These are phyloP conservation scores for Hipposideros armiger DNA, from an alignment of 2,113 vertebrate genomes.

Conservation along the genomic window DNA sequence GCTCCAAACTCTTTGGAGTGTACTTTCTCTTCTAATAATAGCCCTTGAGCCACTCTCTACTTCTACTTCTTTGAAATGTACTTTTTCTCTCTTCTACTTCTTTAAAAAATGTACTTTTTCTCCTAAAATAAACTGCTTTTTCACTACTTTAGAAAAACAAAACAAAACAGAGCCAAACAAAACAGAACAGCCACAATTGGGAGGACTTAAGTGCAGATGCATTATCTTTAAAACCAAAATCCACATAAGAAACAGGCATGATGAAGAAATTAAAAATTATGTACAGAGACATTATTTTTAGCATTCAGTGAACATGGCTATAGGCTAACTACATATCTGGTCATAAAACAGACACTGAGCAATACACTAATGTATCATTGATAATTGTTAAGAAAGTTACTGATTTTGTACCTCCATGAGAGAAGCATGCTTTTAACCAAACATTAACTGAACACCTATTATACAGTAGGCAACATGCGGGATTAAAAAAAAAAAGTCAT, in stretches of 20 bases:
- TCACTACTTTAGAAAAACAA: neutral
- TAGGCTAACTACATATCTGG: neutral
- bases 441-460: neutral
- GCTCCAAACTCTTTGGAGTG: too few species aligned
- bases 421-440: neutral
- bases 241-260: neutral
- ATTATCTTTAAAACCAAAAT: neutral
- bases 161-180: slow-evolving; percentile 16
- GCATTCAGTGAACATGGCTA: neutral
- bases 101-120: too few species aligned
- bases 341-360: neutral
- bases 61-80: too few species aligned
- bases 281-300: slow-evolving; percentile 8
- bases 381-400: neutral
- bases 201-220: neutral
- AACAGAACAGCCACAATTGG: neutral
- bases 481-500: neutral
- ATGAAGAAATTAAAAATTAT: neutral
- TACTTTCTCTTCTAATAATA: too few species aligned
- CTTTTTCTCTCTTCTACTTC: too few species aligned
- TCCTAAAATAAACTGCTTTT: too few species aligned
- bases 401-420: neutral
- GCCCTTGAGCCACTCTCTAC: too few species aligned
- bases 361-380: neutral
- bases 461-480: neutral